phyloP scores from a whole-genome alignment of 2,113 vertebrate genomes.

The Ivindomyrus marchei region DNA sequence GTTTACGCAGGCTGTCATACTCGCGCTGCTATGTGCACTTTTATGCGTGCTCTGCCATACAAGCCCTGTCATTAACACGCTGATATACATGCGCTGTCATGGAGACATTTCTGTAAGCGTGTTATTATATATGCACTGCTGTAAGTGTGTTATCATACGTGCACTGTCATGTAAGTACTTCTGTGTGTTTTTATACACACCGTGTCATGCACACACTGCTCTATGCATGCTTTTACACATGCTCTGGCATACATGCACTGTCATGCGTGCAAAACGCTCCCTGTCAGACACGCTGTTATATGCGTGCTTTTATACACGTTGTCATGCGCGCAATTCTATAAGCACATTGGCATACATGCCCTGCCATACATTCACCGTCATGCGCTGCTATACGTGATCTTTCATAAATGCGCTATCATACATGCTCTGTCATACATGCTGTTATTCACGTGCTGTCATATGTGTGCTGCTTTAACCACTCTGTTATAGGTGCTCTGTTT shows the following conservation, averaged over 20 bases:
- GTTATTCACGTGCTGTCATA: background rate
- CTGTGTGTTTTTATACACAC: background rate
- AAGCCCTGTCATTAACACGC: background rate
- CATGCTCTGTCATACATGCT: background rate
- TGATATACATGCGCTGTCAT: background rate
- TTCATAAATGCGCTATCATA: background rate
- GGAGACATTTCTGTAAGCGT: background rate
- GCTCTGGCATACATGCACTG: background rate
- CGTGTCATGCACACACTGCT: background rate
- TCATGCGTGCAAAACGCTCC: background rate
- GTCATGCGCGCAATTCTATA: background rate
- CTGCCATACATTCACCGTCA: background rate
- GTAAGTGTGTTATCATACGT: background rate
- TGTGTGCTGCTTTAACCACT: background rate
- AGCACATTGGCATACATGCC: background rate
- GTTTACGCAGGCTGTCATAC: background rate
- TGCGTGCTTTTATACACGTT: background rate
- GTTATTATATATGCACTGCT: background rate
- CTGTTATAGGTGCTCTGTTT: background rate
- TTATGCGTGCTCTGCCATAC: background rate
- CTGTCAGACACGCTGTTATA: background rate
- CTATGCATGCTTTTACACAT: background rate
- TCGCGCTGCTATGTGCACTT: background rate
- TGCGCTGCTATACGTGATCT: background rate
- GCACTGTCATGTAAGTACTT: background rate